Evolutionary conservation across 2,113 vertebrate genomes (phyloP).

Genomic region (Callipepla squamata): DNA sequence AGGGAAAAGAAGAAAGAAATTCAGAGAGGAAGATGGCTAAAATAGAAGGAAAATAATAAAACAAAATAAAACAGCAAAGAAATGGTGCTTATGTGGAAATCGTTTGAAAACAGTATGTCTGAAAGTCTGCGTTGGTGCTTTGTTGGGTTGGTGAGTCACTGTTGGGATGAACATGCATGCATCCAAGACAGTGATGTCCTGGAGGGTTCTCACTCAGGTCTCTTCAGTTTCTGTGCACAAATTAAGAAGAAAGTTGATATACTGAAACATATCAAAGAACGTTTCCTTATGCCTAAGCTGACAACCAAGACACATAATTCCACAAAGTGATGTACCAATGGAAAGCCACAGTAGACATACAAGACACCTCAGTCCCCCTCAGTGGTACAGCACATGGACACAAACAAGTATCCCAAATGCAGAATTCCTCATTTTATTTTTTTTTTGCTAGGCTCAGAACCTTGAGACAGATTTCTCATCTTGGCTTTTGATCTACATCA

Average conservation of each 20-base stretch:
- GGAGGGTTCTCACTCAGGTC: not conserved
- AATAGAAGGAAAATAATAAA: not conserved
- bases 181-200: not conserved
- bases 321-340: not conserved
- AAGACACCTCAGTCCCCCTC: not conserved
- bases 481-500: not conserved
- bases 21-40: not conserved
- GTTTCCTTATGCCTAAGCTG: not conserved
- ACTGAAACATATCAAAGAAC: not conserved
- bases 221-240: not conserved
- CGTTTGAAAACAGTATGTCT: not conserved
- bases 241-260: not conserved
- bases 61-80: not conserved
- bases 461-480: not conserved
- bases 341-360: accelerated
- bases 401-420: not conserved
- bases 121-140: not conserved
- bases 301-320: not conserved
- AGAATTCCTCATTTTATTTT: not conserved
- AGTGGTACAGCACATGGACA: no score
- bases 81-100: not conserved
- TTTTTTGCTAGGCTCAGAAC: not conserved
- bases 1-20: not conserved
- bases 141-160: not conserved
- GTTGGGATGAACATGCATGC: accelerated